Evolutionary conservation across 1,140 invertebrate genomes (phyloP).

Genomic region (Cherax destructor): DNA sequence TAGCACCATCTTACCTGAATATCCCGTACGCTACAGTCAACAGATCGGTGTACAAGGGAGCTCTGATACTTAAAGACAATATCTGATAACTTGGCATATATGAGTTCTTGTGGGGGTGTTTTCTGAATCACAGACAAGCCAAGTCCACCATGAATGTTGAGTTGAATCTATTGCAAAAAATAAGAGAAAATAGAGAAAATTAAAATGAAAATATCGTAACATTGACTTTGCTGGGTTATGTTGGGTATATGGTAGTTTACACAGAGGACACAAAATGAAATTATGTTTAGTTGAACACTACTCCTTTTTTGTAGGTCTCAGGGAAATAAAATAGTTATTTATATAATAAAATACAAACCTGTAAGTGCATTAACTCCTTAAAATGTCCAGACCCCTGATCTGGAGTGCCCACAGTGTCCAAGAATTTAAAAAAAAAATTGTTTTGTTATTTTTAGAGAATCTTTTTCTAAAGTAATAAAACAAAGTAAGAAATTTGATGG

Average conservation of each 20-base stretch:
- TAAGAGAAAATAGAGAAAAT: neutral
- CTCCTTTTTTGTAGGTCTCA: too few species aligned
- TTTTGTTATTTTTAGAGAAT: too few species aligned
- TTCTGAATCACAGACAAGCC: slow-evolving; percentile 88
- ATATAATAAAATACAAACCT: too few species aligned
- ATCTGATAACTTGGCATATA: slow-evolving; percentile 86
- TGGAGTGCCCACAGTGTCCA: too few species aligned
- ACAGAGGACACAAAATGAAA: too few species aligned
- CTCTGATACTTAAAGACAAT: slow-evolving; percentile 83
- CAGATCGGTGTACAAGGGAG: slow-evolving; percentile 78
- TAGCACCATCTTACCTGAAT: slow-evolving; percentile 82
- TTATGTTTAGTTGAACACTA: too few species aligned
- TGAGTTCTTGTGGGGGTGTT: slow-evolving; percentile 87
- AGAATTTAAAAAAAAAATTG: too few species aligned
- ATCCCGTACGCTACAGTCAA: slow-evolving; percentile 85
- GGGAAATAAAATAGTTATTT: too few species aligned
- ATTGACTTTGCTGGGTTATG: neutral
- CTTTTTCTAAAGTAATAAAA: too few species aligned
- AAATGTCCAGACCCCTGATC: too few species aligned
- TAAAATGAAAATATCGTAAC: neutral
- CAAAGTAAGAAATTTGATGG: too few species aligned
- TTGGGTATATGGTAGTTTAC: neutral
- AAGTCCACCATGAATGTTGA: slow-evolving; percentile 82
- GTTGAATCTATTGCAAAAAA: slow-evolving; percentile 77
- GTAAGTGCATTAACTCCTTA: too few species aligned